Base-by-base conservation (phyloP, 2,797 vertebrate species). In the Chaetophractus vellerosus region DNA sequence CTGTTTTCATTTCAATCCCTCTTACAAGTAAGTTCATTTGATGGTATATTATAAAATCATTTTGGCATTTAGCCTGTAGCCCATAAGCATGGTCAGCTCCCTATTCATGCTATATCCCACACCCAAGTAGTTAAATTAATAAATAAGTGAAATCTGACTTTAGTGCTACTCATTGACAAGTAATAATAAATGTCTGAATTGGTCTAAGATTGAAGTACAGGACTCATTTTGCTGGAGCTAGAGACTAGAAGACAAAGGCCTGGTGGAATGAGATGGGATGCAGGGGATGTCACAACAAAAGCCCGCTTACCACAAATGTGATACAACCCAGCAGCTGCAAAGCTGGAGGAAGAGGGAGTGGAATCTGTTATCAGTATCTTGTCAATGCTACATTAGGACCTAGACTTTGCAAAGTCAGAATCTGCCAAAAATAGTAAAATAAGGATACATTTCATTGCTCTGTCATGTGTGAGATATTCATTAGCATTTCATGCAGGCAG, bases 401-500 rank as follows among this genome's bases (percentile, higher is more conserved):
- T 55, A 94, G 88, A 95, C 86, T 74, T 75, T 57, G 45, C 31
- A 88, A 79, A 94, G 90, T 96, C 33, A 76, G 33, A 84, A 84
- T 64, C 61, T 95, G 72, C 88, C 92, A 76, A 91, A 96, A 97
- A 94, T 93, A 91, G 80, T 93, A 84, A 91, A 90, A 83, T 64
- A 79, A 79, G 63, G 45, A 71, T 89, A 52, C 14, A 36, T 92
- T 82, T 85, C 76, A 86, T 69, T 84, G 80, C 72, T 96, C 94
- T 88, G 15, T 95, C 83, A 72, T 79, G 83, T 94, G 92, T 93
- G 81, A 97, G 82, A 66, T 50, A 48, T 75, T 97, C 95, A 86
- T 97, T 97, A 97, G 92, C 92, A 97, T 97, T 96, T 97, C 82
- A 92, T 38, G 83, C 93, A 96, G 87, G 85, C 92, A 95, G 88